Base-by-base conservation (phyloP, 1,140 invertebrate species). In the Mamestra configurata region DNA sequence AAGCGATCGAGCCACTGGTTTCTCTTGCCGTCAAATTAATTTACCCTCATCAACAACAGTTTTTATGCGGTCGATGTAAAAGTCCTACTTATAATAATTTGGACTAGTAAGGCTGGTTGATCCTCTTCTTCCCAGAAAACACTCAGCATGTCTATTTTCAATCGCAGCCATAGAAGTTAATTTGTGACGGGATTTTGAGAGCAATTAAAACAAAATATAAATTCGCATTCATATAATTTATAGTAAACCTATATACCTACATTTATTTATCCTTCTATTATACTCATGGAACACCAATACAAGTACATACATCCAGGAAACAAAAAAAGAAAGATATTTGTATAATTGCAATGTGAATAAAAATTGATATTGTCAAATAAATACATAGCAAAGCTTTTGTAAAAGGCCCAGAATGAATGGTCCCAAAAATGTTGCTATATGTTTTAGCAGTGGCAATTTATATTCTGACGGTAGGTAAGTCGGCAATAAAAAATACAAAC, bases 171-270 rank as follows among this genome's bases (percentile, higher is more conserved):
- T 43, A 0, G 4, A 49, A 11, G 0, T 0, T 43, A 0, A 11
- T 43, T 0, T 8, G 13, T 31, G 1, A 24, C 7, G 11, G 22
- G 0, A 24, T 15, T 24, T 27, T 35, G 27, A 18, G 8, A 7
- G 27, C 27, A 18, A 35, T 3, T 53, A 79, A 68, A 79, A 70
- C 8, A 46, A 80, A 78, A 22, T 31, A 18, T 72, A 55, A 79
- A 81, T 81, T 84, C 78, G 73, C 80, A 84, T 80, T 79, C 81
- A 82, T 87, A 85, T 85, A 87, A 83, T 87, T 85, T 87, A 80
- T 84, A 80, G 79, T 85, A 82, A 84, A 84, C 81, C 49, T 77
- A 77, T 77, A 77, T 53, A 68, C n/a, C n/a, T n/a, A n/a, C 75
- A 77, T 68, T 31, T 31, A 66, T 53, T 72, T 51, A 72, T 35